Evolutionary conservation across 2,888 invertebrate species (phyloP).

Genomic region (Lasioglossum pauxillum): DNA sequence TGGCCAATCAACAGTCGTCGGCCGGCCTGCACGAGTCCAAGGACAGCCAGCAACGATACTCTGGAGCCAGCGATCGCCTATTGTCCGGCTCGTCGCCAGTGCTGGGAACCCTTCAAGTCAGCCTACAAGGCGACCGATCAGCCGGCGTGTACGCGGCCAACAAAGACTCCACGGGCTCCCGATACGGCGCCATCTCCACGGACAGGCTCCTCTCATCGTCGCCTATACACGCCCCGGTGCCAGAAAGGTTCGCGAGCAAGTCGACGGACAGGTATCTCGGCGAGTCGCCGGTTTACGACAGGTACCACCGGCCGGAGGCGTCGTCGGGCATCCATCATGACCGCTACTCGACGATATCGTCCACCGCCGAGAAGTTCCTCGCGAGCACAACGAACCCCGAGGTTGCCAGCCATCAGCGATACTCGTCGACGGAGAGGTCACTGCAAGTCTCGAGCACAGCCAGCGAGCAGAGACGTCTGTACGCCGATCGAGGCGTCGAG

Average conservation of each 20-base stretch:
- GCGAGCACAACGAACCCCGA: constrained; percentile 80
- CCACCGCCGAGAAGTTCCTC: constrained; percentile 76
- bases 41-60: constrained; percentile 78
- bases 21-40: constrained; percentile 69
- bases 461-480: constrained; percentile 62
- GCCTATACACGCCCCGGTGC: constrained; percentile 81
- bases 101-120: constrained; percentile 73
- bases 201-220: constrained; percentile 80
- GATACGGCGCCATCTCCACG: constrained; percentile 76
- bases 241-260: constrained; percentile 79
- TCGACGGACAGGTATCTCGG: constrained; percentile 72
- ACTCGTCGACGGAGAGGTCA: constrained; percentile 78
- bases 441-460: constrained; percentile 51
- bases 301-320: constrained; percentile 72
- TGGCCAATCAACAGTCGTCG: constrained; percentile 80
- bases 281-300: constrained; percentile 74
- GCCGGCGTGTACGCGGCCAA: constrained; percentile 53
- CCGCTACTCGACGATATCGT: constrained; percentile 72
- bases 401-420: constrained; percentile 75
- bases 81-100: constrained; percentile 82
- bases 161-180: constrained; percentile 68
- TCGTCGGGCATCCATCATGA: constrained; percentile 73
- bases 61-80: constrained; percentile 75
- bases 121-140: constrained; percentile 62
- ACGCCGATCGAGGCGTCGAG: constrained; percentile 74